These are phyloP conservation scores for Paratilapia polleni DNA, from an alignment of 2,113 vertebrate species.

Conservation along the genomic window DNA sequence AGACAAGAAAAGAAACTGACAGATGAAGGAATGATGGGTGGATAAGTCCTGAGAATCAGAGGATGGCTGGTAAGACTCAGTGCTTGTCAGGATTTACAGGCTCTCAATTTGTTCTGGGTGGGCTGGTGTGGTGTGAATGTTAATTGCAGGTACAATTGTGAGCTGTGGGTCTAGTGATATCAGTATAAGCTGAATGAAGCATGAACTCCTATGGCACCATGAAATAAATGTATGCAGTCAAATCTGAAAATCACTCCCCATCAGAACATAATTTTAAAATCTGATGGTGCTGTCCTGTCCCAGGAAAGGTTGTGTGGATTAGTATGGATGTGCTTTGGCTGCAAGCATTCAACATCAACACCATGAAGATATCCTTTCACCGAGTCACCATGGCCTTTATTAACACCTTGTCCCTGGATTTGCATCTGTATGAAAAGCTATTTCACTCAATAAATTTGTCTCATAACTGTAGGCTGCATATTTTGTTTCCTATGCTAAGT, in stretches of 20 bases:
- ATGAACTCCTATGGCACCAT: slow-evolving; percentile 11
- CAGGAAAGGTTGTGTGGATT: background rate
- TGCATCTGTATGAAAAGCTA: background rate
- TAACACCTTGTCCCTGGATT: background rate
- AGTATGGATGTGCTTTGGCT: background rate
- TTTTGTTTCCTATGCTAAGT: background rate
- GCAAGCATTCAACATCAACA: background rate
- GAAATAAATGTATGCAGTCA: slow-evolving; percentile 10
- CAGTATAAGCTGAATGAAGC: slow-evolving; percentile 18
- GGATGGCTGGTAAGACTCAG: slow-evolving; percentile 8
- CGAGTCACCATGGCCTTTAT: background rate
- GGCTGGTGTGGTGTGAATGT: slow-evolving; percentile 22
- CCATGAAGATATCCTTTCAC: background rate
- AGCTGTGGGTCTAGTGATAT: background rate
- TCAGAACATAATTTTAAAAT: slow-evolving; percentile 15
- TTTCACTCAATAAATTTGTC: background rate
- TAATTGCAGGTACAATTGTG: slow-evolving; percentile 10
- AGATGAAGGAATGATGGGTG: slow-evolving; percentile 40
- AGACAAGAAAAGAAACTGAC: background rate
- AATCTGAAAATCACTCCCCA: slow-evolving; percentile 22
- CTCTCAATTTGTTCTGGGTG: slow-evolving; percentile 32
- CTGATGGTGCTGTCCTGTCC: background rate
- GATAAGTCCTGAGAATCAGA: slow-evolving; percentile 38
- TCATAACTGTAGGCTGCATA: background rate
- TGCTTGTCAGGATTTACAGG: slow-evolving; percentile 46